These are phyloP conservation scores for Drosophila parabipectinata DNA, from an alignment of 1,140 invertebrate species.

Conservation along the genomic window DNA sequence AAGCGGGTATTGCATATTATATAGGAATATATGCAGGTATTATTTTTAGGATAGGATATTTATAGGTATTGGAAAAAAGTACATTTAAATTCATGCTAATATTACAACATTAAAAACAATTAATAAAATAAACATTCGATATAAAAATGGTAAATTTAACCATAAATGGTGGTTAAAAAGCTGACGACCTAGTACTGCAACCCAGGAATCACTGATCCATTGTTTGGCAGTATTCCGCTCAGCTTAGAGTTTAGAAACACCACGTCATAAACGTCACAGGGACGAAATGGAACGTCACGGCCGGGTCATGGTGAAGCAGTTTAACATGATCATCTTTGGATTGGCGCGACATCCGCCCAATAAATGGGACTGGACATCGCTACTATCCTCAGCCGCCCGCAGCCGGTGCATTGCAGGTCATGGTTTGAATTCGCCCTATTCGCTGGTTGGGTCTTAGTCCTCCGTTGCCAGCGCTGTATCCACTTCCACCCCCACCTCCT, in stretches of 20 bases:
- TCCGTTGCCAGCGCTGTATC: slow-evolving; percentile 38
- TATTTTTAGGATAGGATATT: too few relatives aligned
- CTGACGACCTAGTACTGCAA: slow-evolving; percentile 19
- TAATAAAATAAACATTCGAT: neutral
- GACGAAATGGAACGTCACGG: neutral
- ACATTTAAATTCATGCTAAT: neutral
- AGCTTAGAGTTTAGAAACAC: slow-evolving; percentile 43
- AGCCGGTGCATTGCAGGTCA: slow-evolving; percentile 41
- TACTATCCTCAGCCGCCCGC: slow-evolving; percentile 63
- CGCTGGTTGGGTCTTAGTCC: slow-evolving; percentile 67
- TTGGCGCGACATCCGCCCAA: slow-evolving; percentile 37
- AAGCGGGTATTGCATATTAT: too few relatives aligned
- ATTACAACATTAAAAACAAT: neutral
- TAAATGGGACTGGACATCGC: slow-evolving; percentile 24
- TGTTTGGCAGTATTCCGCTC: slow-evolving; percentile 41
- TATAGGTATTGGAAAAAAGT: neutral
- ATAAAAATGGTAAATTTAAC: neutral
- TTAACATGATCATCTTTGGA: neutral
- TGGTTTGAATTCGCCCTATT: slow-evolving; percentile 61
- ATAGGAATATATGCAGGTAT: too few relatives aligned
- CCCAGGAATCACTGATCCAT: neutral
- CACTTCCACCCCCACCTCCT: slow-evolving; percentile 42
- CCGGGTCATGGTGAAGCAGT: neutral
- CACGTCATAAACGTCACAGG: slow-evolving; percentile 43
- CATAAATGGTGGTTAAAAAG: slow-evolving; percentile 3